phyloP scores from a whole-genome alignment of 1,140 invertebrate genomes.

The Lordiphosa collinella region DNA sequence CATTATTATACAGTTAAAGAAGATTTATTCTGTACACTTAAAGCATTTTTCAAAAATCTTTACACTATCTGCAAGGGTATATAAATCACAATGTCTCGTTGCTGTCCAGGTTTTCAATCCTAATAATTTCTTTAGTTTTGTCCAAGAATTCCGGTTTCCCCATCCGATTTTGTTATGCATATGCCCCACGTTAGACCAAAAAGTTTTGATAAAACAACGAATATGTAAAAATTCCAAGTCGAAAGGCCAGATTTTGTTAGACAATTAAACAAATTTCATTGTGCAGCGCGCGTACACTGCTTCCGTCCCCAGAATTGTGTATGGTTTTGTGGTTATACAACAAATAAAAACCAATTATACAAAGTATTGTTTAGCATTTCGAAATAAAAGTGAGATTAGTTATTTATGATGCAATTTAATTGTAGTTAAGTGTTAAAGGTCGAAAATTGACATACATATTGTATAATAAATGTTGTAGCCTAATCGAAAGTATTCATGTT shows the following conservation, averaged over 20 bases:
- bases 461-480: conserved; percentile 41
- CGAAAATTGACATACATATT: conserved; percentile 43
- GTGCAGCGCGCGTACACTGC: conserved; percentile 19
- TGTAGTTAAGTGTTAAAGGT: conserved; percentile 61
- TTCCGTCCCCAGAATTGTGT: conserved; percentile 52
- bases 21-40: too few species aligned
- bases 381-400: conserved; percentile 48
- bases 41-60: too few species aligned
- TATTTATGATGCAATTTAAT: conserved; percentile 63
- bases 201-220: conserved; percentile 38
- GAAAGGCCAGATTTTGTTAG: conserved; percentile 36
- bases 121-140: not conserved
- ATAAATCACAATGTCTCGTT: too few species aligned
- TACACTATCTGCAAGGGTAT: too few species aligned
- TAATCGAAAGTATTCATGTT: conserved; percentile 21
- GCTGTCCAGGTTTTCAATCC: too few species aligned
- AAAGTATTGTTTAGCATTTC: conserved; percentile 54
- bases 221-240: conserved; percentile 31
- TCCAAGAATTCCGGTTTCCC: not conserved
- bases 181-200: not conserved
- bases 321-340: conserved; percentile 28
- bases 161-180: conserved; percentile 7
- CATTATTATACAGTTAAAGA: too few species aligned
- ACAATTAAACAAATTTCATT: conserved; percentile 42
- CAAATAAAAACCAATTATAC: conserved; percentile 35